These are phyloP conservation scores for Campylorhamphus procurvoides DNA, from an alignment of 2,113 vertebrate genomes.

Conservation along the genomic window DNA sequence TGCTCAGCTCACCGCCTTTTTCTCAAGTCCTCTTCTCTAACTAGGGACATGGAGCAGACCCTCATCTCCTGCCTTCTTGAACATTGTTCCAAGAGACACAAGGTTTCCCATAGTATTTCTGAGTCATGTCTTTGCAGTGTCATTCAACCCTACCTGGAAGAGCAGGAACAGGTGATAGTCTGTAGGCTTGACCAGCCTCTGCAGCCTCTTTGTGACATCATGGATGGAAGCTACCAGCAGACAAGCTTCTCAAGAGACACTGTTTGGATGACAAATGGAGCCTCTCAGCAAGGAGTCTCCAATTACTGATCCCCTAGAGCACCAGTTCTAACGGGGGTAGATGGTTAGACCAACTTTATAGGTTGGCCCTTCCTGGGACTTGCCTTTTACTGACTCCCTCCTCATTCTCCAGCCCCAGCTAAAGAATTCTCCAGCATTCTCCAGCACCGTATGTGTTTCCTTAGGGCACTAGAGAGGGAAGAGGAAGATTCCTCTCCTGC, in stretches of 20 bases:
- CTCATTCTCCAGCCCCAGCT: neutral
- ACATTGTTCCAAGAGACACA: neutral
- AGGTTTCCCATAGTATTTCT: neutral
- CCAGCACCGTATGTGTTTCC: neutral
- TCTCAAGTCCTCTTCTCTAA: neutral
- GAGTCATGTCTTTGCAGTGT: neutral
- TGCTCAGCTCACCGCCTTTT: neutral
- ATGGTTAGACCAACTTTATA: neutral
- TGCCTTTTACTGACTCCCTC: neutral
- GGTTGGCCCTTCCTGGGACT: neutral
- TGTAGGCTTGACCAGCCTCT: neutral
- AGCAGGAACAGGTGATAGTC: neutral
- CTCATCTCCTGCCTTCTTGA: neutral
- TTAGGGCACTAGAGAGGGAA: neutral
- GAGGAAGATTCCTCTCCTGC: neutral
- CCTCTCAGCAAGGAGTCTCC: neutral
- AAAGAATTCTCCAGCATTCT: too few species aligned
- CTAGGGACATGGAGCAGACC: neutral
- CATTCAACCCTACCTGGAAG: neutral
- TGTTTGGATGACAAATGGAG: neutral
- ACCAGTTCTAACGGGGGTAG: fast-evolving
- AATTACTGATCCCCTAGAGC: neutral
- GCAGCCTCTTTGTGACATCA: neutral
- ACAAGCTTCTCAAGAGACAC: neutral
- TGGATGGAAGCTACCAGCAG: neutral